Evolutionary conservation across 1,140 invertebrate genomes (phyloP).

Genomic region (Cydia strobilella): DNA sequence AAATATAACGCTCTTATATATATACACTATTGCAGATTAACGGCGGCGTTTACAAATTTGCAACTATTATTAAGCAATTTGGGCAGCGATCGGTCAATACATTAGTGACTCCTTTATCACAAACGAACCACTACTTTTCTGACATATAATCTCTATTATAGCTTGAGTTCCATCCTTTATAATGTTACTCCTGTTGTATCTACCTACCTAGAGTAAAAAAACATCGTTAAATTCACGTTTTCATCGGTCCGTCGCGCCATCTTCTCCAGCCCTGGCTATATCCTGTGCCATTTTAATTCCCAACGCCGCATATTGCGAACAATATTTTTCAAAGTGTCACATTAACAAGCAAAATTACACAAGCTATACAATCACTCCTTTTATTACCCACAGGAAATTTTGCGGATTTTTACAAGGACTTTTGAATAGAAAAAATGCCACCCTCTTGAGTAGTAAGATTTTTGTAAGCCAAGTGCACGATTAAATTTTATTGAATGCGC

Average conservation of each 20-base stretch:
- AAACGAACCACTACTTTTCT: no score
- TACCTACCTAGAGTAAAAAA: not conserved
- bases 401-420: constrained; percentile 62
- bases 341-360: constrained; percentile 60
- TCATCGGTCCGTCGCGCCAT: not conserved
- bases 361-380: constrained; percentile 65
- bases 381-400: constrained; percentile 63
- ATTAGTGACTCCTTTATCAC: no score
- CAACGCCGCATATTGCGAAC: constrained; percentile 47
- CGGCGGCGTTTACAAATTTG: not conserved
- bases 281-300: constrained; percentile 4
- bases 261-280: not conserved
- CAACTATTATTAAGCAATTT: not conserved
- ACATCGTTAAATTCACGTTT: not conserved
- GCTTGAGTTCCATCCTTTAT: no score
- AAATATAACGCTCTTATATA: not conserved
- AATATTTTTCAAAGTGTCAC: constrained; percentile 60
- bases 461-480: constrained; percentile 22
- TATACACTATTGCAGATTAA: not conserved
- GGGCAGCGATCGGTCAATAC: no score
- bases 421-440: constrained; percentile 59
- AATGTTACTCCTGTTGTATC: no score
- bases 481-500: constrained; percentile 31
- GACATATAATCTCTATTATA: no score
- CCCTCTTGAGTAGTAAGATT: constrained; percentile 19